These are phyloP conservation scores for Drosophila borealis DNA, from an alignment of 2,888 invertebrate species.

Conservation along the genomic window DNA sequence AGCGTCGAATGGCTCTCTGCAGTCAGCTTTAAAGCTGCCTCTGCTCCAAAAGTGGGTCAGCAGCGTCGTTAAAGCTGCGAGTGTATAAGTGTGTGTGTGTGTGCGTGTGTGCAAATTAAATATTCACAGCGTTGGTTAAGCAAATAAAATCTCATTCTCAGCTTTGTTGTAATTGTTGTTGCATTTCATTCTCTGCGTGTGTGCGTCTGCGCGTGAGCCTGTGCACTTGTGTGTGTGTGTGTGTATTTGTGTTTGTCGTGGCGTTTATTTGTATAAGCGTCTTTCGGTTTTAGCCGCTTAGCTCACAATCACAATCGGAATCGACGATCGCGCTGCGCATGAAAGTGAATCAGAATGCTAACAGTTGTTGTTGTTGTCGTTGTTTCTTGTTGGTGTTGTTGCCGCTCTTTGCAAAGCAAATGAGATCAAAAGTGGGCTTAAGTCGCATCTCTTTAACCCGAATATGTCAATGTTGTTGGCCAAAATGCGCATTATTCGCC, in stretches of 20 bases:
- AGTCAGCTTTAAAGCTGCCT: constrained; percentile 67
- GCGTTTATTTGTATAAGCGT: constrained; percentile 48
- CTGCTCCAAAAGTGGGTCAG: constrained; percentile 70
- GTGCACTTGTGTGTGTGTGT: constrained; percentile 13
- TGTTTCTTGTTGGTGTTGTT: constrained; percentile 27
- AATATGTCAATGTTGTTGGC: constrained; percentile 62
- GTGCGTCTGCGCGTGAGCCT: background rate
- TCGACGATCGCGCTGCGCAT: constrained; percentile 69
- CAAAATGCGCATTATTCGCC: constrained; percentile 42
- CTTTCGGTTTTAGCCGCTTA: constrained; percentile 50
- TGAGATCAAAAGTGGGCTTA: constrained; percentile 79
- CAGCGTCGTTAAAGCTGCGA: constrained; percentile 71
- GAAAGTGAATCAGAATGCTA: constrained; percentile 79
- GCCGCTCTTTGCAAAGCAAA: constrained; percentile 68
- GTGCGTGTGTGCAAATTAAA: constrained; percentile 75
- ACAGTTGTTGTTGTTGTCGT: constrained; percentile 33
- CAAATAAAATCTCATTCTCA: constrained; percentile 74
- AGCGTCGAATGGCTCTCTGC: constrained; percentile 61
- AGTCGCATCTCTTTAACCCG: constrained; percentile 75
- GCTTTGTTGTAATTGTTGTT: constrained; percentile 60
- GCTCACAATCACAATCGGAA: constrained; percentile 50
- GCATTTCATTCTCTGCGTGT: constrained; percentile 54
- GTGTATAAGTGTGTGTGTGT: constrained; percentile 20
- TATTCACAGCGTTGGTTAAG: constrained; percentile 77
- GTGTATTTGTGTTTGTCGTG: constrained; percentile 15